Base-by-base conservation (phyloP, 2,888 invertebrate species). In the Catocala fraxini region DNA sequence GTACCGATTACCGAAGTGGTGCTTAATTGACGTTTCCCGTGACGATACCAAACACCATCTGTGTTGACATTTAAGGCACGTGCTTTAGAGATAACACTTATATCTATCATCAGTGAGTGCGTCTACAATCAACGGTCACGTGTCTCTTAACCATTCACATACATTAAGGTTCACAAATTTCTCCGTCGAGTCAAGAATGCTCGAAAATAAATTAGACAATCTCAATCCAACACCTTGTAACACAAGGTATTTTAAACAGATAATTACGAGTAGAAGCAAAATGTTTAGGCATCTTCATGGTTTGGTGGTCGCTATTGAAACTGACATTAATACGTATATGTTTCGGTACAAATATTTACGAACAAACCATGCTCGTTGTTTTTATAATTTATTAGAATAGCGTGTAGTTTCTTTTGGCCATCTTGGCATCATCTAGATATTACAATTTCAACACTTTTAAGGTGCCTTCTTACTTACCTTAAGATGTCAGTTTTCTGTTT, bases 21-120 rank as follows among this genome's bases (percentile, higher is more conserved):
- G 62, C 63, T 51, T 46, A 51, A 63, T 82, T 77, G 77, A 78
- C 80, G 76, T 66, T 80, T 80, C 81, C 80, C 79, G 72, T 81
- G 71, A 73, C 71, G 85, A 83, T 73, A 88, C 78, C 68, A 61
- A 68, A 86, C 80, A 83, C 84, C 78, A 70, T 72, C 65, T 63
- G 64, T 89, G 84, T 89, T 89, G 81, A 88, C 78, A 78, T 73
- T 79, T 76, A 56, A 80, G 77, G 86, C 91, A 90, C 91, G 91
- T 82, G 91, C 90, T 84, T 54, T 12, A 53, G 33, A 78, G 87
- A 89, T 89, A 84, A 83, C 63, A 68, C 60, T 61, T 56, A 59
- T 48, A 70, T 56, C 56, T 68, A 71, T 75, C 71, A 76, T 71
- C 75, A 70, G 56, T 70, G 59, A 69, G 39, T 56, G 57, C 52